Evolutionary conservation across 2,113 vertebrate species (phyloP), one percentile per base, ranked within the genome.

Genomic region (Eudyptes chrysolophus): DNA sequence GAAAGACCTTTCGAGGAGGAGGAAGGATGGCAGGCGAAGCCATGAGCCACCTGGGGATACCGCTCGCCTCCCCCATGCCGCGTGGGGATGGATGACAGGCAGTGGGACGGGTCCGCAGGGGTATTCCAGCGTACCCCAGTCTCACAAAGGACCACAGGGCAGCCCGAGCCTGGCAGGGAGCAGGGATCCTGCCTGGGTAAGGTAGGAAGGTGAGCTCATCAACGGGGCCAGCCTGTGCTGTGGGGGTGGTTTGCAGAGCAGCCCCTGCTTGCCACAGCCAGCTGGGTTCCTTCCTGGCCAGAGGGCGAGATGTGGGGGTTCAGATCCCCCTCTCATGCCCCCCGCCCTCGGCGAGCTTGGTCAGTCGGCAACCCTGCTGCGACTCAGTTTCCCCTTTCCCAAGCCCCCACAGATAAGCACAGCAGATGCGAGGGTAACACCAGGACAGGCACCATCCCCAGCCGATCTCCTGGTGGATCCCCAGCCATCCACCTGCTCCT

Each of bases 291-390:
- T 12, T 44, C 66, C 26, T 10, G 1, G 21, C 18, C 84, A 87
- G 20, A 91, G 4, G 27, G 38, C 12, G 40, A 91, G 57, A 77
- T 24, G 4, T 24, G 6, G 3, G 16, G 11, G 7, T 76, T 86
- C 66, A 86, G 55, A 70, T 64, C 15, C n/a, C 19, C 2, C n/a
- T 60, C 52, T 42, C 57, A 42, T 0, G 16, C 15, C 25, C 34
- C 24, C 40, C 42, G 40, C 19, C 52, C 32, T 74, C 30, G 7
- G 42, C 1, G 1, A 79, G 49, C 40, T 52, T 57, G 32, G n/a
- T 36, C 54, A 80, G 30, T 25, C 0, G 0, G 19, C 0, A 1
- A 78, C 7, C 10, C n/a, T 26, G 4, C 29, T 48, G 29, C 1
- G 9, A 84, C 40, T 51, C 86, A 51, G 18, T 6, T 87, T 75